These are phyloP conservation scores for Hoplostethus atlanticus DNA, from an alignment of 2,797 vertebrate species.

Conservation along the genomic window DNA sequence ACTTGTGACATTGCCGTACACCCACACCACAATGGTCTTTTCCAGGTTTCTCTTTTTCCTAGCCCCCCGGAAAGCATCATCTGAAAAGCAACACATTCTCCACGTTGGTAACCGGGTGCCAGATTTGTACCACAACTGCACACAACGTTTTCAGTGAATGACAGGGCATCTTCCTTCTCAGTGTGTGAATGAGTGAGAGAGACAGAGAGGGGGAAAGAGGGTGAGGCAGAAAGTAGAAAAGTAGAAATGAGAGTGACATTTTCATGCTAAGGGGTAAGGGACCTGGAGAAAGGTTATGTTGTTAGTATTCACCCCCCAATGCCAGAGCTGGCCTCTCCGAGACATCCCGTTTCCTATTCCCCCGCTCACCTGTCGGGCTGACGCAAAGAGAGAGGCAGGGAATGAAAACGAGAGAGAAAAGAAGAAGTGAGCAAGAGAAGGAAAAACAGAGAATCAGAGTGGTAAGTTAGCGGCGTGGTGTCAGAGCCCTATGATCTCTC, in stretches of 20 bases:
- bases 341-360: conserved; percentile 44
- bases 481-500: conserved; percentile 44
- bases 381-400: conserved; percentile 9
- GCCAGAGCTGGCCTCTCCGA: conserved; percentile 45
- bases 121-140: too few species aligned
- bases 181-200: neutral
- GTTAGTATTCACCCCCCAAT: conserved; percentile 57
- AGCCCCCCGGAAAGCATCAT: too few species aligned
- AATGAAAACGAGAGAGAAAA: conserved; percentile 35
- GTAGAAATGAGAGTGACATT: conserved; percentile 1
- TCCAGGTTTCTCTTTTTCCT: too few species aligned
- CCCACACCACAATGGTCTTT: too few species aligned
- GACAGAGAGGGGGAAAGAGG: neutral
- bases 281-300: conserved; percentile 20
- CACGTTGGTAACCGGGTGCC: too few species aligned
- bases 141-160: neutral
- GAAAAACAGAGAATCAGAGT: conserved; percentile 37
- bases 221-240: neutral
- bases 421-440: conserved; percentile 31
- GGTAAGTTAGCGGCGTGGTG: conserved; percentile 18
- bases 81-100: too few species aligned
- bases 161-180: neutral
- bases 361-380: conserved; percentile 32
- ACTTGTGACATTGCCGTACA: too few species aligned
- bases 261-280: neutral